Conservation (phyloP, 2,888 invertebrate genomes). For the Thymelicus sylvestris region DNA sequence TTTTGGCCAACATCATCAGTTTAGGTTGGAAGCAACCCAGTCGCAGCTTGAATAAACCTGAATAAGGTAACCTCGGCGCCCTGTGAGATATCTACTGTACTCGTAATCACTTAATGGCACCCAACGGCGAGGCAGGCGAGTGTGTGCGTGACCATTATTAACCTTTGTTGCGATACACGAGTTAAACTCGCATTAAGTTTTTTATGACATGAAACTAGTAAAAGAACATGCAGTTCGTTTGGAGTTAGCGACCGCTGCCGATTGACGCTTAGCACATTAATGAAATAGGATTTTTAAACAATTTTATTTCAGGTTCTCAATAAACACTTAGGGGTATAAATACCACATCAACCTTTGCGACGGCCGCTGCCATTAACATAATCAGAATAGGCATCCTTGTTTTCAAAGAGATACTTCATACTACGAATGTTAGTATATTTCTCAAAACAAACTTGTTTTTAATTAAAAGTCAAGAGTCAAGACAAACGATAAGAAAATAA, state of each 20-base stretch:
- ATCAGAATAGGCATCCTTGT: no score
- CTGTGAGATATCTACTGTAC: neutral
- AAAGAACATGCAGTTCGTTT: neutral
- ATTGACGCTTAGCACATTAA: neutral
- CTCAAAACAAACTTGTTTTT: no score
- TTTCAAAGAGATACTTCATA: no score
- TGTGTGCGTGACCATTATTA: slow-evolving; percentile 7
- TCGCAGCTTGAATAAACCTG: neutral
- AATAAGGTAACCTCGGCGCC: neutral
- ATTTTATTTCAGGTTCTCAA: no score
- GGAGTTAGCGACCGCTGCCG: neutral
- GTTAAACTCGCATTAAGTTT: slow-evolving; percentile 8
- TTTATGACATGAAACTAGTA: neutral
- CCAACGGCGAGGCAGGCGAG: neutral
- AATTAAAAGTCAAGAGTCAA: no score
- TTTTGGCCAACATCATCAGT: no score
- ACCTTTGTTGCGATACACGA: slow-evolving; percentile 8
- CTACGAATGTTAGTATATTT: no score
- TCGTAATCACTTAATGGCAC: neutral
- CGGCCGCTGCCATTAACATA: no score
- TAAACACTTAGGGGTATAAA: no score
- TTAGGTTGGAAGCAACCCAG: neutral
- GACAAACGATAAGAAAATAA: no score
- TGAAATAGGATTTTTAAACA: no score
- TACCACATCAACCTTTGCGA: no score